Conservation (phyloP, 2,888 invertebrate genomes). For the Peribatodes rhomboidaria region DNA sequence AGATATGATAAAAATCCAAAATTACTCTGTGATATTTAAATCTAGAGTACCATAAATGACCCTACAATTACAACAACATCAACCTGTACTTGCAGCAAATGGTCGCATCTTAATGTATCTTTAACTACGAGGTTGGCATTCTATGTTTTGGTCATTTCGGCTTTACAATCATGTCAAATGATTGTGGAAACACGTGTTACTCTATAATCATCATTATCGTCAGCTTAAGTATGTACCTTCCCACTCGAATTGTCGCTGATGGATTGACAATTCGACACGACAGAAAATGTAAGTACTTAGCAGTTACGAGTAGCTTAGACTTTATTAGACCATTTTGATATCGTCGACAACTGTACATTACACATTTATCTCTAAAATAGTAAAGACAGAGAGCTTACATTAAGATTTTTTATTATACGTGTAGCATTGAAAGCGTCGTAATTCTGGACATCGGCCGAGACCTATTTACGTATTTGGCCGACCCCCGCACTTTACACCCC, state of each 20-base stretch:
- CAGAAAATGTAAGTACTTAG: not conserved
- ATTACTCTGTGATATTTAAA: slow-evolving; percentile 13
- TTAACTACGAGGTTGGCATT: slow-evolving; percentile 23
- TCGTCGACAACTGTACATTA: too few species aligned
- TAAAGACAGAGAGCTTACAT: too few species aligned
- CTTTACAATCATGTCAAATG: slow-evolving; percentile 13
- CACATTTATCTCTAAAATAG: too few species aligned
- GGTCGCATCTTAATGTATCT: slow-evolving; percentile 23
- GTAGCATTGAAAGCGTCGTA: slow-evolving; percentile 52
- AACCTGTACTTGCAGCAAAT: slow-evolving; percentile 9
- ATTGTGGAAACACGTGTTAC: slow-evolving; percentile 9
- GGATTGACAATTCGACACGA: not conserved
- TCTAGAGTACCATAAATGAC: slow-evolving; percentile 17
- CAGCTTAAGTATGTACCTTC: not conserved
- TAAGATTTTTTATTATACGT: not conserved
- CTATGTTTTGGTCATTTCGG: slow-evolving; percentile 14
- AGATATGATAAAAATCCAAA: too few species aligned
- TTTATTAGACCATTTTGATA: not conserved
- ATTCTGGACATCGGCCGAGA: slow-evolving; percentile 58
- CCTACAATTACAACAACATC: slow-evolving; percentile 26
- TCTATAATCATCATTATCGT: slow-evolving; percentile 10
- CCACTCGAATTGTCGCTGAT: not conserved
- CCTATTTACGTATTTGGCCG: slow-evolving; percentile 65
- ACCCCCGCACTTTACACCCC: slow-evolving; percentile 48
- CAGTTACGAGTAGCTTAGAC: too few species aligned